phyloP scores from a whole-genome alignment of 2,888 invertebrate genomes.

The Saturnia japonica region DNA sequence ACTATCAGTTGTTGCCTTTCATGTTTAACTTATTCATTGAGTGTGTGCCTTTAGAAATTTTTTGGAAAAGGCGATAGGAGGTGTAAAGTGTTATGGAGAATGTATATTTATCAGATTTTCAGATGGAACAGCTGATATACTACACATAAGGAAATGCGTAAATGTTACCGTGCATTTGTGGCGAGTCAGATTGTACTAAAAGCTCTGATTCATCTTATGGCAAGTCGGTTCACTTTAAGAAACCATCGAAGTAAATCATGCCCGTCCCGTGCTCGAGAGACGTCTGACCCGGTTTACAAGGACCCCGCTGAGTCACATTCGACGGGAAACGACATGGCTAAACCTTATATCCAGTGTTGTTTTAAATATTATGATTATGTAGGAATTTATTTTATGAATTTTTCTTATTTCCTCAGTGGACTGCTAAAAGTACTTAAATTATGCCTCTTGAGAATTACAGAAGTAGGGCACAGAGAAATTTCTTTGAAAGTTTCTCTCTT shows the following conservation, averaged over 20 bases:
- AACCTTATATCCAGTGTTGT: slow-evolving; percentile 8
- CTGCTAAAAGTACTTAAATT: too few species aligned
- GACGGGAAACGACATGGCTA: slow-evolving; percentile 30
- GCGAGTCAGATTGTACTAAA: slow-evolving; percentile 70
- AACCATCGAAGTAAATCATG: slow-evolving; percentile 69
- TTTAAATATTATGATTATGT: background rate
- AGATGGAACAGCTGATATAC: too few species aligned
- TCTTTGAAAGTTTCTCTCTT: too few species aligned
- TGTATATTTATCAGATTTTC: too few species aligned
- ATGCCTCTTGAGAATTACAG: too few species aligned
- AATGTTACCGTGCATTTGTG: slow-evolving; percentile 59
- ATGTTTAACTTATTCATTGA: too few species aligned
- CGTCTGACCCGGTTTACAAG: slow-evolving; percentile 67
- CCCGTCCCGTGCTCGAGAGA: slow-evolving; percentile 50
- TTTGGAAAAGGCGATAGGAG: too few species aligned
- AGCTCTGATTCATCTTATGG: slow-evolving; percentile 74
- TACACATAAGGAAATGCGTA: slow-evolving; percentile 1
- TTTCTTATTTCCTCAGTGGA: background rate
- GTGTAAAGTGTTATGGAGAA: too few species aligned
- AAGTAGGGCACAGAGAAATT: too few species aligned
- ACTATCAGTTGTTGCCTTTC: too few species aligned
- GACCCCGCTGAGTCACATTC: slow-evolving; percentile 49
- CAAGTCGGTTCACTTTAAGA: slow-evolving; percentile 71
- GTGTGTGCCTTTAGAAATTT: too few species aligned
- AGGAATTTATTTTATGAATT: background rate